phyloP scores from a whole-genome alignment of 2,797 vertebrate genomes.

The Gymnothorax javanicus region DNA sequence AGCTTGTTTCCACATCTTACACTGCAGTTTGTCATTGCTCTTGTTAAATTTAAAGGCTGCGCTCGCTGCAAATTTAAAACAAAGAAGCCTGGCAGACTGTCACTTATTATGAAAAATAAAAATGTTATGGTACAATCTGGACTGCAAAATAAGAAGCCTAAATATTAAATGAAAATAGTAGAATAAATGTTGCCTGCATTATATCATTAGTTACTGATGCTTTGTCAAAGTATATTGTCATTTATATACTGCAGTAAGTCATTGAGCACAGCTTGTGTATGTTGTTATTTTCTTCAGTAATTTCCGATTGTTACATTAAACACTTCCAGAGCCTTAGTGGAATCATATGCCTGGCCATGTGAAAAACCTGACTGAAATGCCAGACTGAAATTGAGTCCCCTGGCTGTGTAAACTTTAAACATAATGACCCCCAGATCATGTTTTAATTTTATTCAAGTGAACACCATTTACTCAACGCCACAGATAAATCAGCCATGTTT shows the following conservation, averaged over 20 bases:
- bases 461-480: slow-evolving; percentile 23
- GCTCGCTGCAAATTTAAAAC: neutral
- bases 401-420: neutral
- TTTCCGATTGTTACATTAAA: neutral
- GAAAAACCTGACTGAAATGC: neutral
- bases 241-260: neutral
- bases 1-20: neutral
- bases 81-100: neutral
- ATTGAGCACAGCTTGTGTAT: neutral
- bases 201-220: neutral
- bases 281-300: neutral
- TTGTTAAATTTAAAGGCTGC: neutral
- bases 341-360: neutral
- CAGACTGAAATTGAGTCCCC: neutral
- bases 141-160: neutral
- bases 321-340: neutral
- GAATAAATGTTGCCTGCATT: neutral
- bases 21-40: neutral
- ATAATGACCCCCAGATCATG: slow-evolving; percentile 11
- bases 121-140: neutral
- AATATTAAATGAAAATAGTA: neutral
- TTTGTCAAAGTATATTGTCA: neutral
- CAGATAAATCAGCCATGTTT: slow-evolving; percentile 19
- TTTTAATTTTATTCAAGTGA: slow-evolving; percentile 23
- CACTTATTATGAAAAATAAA: neutral